A percentile compares a stretch with the other conserved stretches of the same genome.
Evolutionary conservation across 1,140 invertebrate genomes (phyloP).

Genomic region (Leptinotarsa texana): DNA sequence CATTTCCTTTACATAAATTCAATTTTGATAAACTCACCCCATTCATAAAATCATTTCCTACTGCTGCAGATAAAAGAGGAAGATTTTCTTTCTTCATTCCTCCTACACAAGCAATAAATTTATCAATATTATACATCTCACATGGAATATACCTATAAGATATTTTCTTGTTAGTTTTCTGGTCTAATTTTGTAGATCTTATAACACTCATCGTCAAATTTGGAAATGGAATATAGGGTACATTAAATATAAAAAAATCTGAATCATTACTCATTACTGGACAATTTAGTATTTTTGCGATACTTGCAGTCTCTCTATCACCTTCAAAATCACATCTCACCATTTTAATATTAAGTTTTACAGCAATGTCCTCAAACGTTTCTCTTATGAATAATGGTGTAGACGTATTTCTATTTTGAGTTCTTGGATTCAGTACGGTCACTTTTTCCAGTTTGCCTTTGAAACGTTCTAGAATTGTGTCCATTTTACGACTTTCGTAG

Average conservation of each 20-base stretch:
- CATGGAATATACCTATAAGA: constrained; percentile 62
- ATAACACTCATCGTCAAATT: constrained; percentile 55
- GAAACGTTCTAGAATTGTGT: constrained; percentile 67
- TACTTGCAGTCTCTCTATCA: constrained; percentile 78
- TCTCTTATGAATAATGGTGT: constrained; percentile 73
- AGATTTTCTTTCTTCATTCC: constrained; percentile 68
- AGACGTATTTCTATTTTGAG: constrained; percentile 58
- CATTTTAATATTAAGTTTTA: constrained; percentile 66
- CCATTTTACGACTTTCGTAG: constrained; percentile 74
- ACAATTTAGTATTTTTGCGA: constrained; percentile 76
- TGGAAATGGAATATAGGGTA: constrained; percentile 78
- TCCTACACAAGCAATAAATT: constrained; percentile 67
- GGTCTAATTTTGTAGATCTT: constrained; percentile 28
- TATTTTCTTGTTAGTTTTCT: constrained; percentile 25
- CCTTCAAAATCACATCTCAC: constrained; percentile 83
- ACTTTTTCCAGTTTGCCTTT: constrained; percentile 65
- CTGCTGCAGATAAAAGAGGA: constrained; percentile 76
- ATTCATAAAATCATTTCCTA: constrained; percentile 86
- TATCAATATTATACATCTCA: constrained; percentile 72
- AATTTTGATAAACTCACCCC: constrained; percentile 65
- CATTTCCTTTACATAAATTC: constrained; percentile 62
- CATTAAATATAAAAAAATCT: constrained; percentile 87
- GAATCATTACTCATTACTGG: constrained; percentile 89
- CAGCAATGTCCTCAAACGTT: constrained; percentile 71
- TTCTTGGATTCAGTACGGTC: constrained; percentile 56